A percentile compares a stretch with the other conserved stretches of the same genome.
Evolutionary conservation across 1,140 invertebrate genomes (phyloP).

Genomic region (Diachasmimorpha longicaudata): DNA sequence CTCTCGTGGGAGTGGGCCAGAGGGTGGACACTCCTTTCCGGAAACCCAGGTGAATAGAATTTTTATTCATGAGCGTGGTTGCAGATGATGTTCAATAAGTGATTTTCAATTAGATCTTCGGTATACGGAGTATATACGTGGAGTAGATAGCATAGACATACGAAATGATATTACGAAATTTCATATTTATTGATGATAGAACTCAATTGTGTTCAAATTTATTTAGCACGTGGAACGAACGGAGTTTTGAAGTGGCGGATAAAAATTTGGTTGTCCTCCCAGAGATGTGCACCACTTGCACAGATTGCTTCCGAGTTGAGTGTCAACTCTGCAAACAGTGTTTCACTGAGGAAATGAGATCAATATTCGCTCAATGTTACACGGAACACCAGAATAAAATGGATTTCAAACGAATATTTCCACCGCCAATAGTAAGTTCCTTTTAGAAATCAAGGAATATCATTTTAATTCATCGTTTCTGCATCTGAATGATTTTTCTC

Average conservation of each 20-base stretch:
- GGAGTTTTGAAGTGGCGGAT: conserved; percentile 75
- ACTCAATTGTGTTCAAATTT: too few relatives aligned
- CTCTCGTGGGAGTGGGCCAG: conserved; percentile 78
- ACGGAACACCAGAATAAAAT: conserved; percentile 80
- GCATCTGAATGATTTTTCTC: too few relatives aligned
- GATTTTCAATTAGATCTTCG: too few relatives aligned
- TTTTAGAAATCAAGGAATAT: not conserved
- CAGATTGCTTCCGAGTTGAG: conserved; percentile 70
- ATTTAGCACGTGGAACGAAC: conserved; percentile 51
- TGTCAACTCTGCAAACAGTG: conserved; percentile 84
- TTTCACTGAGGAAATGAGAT: conserved; percentile 67
- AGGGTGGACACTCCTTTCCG: conserved; percentile 55
- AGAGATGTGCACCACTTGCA: conserved; percentile 73
- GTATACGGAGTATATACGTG: too few relatives aligned
- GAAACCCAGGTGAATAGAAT: conserved; percentile 53
- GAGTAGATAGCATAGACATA: too few relatives aligned
- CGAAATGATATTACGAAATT: too few relatives aligned
- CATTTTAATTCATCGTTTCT: too few relatives aligned
- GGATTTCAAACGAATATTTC: conserved; percentile 81
- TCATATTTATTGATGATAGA: too few relatives aligned
- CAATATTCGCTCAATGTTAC: conserved; percentile 72
- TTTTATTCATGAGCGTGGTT: too few relatives aligned
- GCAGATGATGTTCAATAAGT: too few relatives aligned
- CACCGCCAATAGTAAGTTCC: conserved; percentile 72
- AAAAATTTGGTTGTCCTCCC: conserved; percentile 83